Base-by-base conservation (phyloP, 2,797 vertebrate species). In the Halcyon smyrnensis region DNA sequence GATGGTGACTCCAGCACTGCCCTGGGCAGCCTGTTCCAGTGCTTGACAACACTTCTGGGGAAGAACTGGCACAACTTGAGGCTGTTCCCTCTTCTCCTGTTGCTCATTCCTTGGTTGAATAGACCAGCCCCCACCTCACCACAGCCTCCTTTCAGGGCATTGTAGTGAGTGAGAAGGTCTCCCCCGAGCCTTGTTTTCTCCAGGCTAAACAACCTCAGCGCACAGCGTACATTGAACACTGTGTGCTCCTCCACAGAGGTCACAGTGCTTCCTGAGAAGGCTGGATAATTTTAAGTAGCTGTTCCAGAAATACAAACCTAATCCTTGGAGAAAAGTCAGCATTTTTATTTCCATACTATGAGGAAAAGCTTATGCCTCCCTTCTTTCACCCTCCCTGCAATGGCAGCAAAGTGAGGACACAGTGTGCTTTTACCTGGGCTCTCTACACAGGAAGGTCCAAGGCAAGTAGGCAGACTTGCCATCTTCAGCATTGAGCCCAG, bases 211-310 rank as follows among this genome's bases (percentile, higher is more conserved):
- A 24, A n/a, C 10, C 15, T 15, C 37, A 11, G 19, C 15, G 4
- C 37, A 28, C 19, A 2, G 28, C 13, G 30, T 2, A 0, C 1
- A 1, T 2, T 5, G 21, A 9, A 18, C 48, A 5, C 2, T 1
- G 14, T 2, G 1, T 3, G 48, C 2, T 19, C 27, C 19, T n/a
- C 28, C 2, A 0, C 11, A 24, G 36, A 1, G 3, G 19, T 5
- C 2, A 9, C 8, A 4, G 6, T 1, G 1, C 16, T 59, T 23
- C 48, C 41, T 2, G 7, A 54, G 45, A 16, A 30, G 27, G 16
- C 21, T 6, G 63, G 15, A 34, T 19, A 3, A 11, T 8, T 50
- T 17, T 9, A 12, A 46, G 11, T 27, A 24, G 41, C 57, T 34
- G 1, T 23, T 62, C 23, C 45, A 27, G 27, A 67, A 48, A 28